A percentile compares a stretch with the other conserved stretches of the same genome.
These are phyloP conservation scores for Sebastes flavidus DNA, from an alignment of 2,797 vertebrate genomes.

Conservation along the genomic window DNA sequence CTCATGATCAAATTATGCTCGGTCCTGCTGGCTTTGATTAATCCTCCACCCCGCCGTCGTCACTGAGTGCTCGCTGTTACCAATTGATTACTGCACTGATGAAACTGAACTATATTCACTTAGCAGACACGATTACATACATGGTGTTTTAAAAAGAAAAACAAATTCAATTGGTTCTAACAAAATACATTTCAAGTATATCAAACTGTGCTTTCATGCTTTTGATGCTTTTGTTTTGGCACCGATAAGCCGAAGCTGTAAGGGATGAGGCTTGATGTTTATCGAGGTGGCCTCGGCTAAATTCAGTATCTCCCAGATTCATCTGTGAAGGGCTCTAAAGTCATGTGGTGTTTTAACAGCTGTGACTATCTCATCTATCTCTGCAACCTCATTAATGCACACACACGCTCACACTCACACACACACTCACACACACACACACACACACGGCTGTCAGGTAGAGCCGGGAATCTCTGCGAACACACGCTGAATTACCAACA, in stretches of 20 bases:
- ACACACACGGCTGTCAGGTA: slow-evolving; percentile 15
- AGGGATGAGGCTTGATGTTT: slow-evolving; percentile 11
- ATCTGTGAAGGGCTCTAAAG: slow-evolving; percentile 6
- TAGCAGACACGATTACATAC: slow-evolving; percentile 34
- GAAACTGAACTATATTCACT: slow-evolving; percentile 46
- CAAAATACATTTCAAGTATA: slow-evolving; percentile 1
- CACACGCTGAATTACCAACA: slow-evolving; percentile 30
- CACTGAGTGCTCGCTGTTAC: slow-evolving; percentile 48
- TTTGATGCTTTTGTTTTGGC: background rate
- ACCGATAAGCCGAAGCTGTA: background rate
- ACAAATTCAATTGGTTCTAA: slow-evolving; percentile 51
- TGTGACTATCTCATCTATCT: slow-evolving; percentile 39
- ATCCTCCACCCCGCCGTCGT: slow-evolving; percentile 49
- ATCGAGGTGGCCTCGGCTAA: slow-evolving; percentile 5
- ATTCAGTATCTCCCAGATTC: background rate
- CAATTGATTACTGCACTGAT: slow-evolving; percentile 66
- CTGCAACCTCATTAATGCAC: slow-evolving; percentile 47
- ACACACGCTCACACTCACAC: background rate
- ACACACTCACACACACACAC: background rate
- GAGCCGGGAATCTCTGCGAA: slow-evolving; percentile 27
- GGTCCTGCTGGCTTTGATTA: slow-evolving; percentile 64
- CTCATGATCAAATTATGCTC: slow-evolving; percentile 63
- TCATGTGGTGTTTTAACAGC: slow-evolving; percentile 35
- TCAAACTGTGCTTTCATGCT: slow-evolving; percentile 10
- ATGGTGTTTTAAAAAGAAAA: slow-evolving; percentile 25